Percentiles rank a stretch among this genome's conserved stretches.
Conservation (phyloP, 2,113 vertebrate genomes). For the Calcarius ornatus region DNA sequence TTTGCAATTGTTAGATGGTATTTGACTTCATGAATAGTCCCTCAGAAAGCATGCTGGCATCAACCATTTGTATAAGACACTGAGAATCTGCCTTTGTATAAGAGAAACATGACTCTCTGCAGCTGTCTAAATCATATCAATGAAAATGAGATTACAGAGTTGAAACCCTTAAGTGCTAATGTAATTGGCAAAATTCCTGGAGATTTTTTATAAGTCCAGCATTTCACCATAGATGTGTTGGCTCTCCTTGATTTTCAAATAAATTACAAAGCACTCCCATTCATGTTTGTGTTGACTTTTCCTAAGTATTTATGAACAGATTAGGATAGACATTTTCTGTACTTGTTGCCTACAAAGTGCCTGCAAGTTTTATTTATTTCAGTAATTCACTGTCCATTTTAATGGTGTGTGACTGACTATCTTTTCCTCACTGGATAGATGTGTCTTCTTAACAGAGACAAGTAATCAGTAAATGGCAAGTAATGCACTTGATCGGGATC, state of each 20-base stretch:
- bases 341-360: neutral
- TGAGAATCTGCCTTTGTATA: neutral
- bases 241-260: neutral
- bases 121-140: neutral
- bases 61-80: neutral
- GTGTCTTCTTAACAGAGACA: neutral
- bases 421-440: neutral
- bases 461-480: neutral
- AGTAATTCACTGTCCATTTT: neutral
- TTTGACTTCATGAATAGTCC: neutral
- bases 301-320: neutral
- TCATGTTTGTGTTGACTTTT: constrained; percentile 4
- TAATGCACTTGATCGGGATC: neutral
- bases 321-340: neutral
- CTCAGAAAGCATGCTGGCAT: neutral
- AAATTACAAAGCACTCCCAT: neutral
- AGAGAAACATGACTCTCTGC: neutral
- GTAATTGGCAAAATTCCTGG: constrained; percentile 29
- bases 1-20: neutral
- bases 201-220: neutral
- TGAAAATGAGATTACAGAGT: neutral
- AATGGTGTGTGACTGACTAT: neutral
- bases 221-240: neutral
- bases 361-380: neutral
- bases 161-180: neutral